phyloP scores from a whole-genome alignment of 2,113 vertebrate species.

The Caranx ignobilis region DNA sequence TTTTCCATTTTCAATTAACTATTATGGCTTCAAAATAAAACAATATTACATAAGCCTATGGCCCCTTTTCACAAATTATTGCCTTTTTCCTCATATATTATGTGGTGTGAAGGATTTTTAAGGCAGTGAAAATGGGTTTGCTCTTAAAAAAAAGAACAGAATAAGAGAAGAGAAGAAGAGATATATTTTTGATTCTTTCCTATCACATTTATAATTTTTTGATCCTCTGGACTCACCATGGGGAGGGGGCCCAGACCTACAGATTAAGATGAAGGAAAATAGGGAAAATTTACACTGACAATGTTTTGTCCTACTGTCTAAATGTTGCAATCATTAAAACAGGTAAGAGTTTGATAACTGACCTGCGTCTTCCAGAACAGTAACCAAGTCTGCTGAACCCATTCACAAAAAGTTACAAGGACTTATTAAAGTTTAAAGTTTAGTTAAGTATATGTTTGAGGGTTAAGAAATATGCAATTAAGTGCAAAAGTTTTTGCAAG shows the following conservation, averaged over 20 bases:
- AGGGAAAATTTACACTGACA: neutral
- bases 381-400: neutral
- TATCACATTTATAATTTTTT: neutral
- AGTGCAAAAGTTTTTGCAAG: constrained; percentile 36
- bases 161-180: too few relatives aligned
- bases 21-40: too few relatives aligned
- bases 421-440: too few relatives aligned
- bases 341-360: neutral
- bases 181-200: neutral
- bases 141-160: too few relatives aligned
- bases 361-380: neutral
- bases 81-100: neutral
- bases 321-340: neutral
- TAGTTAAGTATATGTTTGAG: neutral
- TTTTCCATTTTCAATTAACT: too few relatives aligned
- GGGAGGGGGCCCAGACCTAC: neutral
- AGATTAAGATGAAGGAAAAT: neutral
- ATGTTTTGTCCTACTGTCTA: neutral
- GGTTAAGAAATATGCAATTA: constrained; percentile 27
- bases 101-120: too few relatives aligned
- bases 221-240: neutral
- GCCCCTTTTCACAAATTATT: neutral
- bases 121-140: too few relatives aligned
- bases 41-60: neutral
- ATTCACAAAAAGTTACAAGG: neutral